Percentiles rank a stretch among this genome's conserved stretches.
These are phyloP conservation scores for Harpalus rufipes DNA, from an alignment of 2,888 invertebrate species.

Conservation along the genomic window DNA sequence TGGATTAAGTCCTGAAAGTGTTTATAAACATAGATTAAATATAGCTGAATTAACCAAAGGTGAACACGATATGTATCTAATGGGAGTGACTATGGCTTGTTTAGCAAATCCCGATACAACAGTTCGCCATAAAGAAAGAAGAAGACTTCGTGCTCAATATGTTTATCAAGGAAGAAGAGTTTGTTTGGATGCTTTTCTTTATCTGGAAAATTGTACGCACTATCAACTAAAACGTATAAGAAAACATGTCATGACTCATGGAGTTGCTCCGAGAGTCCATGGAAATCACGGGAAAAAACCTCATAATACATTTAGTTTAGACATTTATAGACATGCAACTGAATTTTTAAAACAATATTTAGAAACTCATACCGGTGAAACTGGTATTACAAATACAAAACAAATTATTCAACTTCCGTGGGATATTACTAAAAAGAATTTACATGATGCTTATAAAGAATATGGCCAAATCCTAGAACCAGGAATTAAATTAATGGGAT, in stretches of 20 bases:
- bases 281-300: constrained; percentile 90
- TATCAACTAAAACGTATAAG: constrained; percentile 88
- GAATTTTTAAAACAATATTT: constrained; percentile 87
- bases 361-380: constrained; percentile 82
- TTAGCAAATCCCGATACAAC: constrained; percentile 87
- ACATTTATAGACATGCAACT: constrained; percentile 88
- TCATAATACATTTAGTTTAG: constrained; percentile 88
- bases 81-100: constrained; percentile 92
- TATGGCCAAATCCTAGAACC: constrained; percentile 86
- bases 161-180: constrained; percentile 88
- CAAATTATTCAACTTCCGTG: constrained; percentile 79
- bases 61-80: constrained; percentile 91
- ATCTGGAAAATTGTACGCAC: constrained; percentile 88
- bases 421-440: constrained; percentile 83
- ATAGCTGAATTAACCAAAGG: constrained; percentile 89
- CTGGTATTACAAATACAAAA: constrained; percentile 78
- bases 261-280: constrained; percentile 88
- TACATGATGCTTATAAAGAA: constrained; percentile 87
- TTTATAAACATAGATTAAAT: constrained; percentile 87
- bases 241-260: constrained; percentile 88
- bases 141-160: constrained; percentile 86
- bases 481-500: constrained; percentile 87
- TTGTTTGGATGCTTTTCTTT: constrained; percentile 88
- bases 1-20: constrained; percentile 86
- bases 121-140: constrained; percentile 85